Evolutionary conservation across 2,797 vertebrate genomes (phyloP).

Genomic region (Pangasius macronema): DNA sequence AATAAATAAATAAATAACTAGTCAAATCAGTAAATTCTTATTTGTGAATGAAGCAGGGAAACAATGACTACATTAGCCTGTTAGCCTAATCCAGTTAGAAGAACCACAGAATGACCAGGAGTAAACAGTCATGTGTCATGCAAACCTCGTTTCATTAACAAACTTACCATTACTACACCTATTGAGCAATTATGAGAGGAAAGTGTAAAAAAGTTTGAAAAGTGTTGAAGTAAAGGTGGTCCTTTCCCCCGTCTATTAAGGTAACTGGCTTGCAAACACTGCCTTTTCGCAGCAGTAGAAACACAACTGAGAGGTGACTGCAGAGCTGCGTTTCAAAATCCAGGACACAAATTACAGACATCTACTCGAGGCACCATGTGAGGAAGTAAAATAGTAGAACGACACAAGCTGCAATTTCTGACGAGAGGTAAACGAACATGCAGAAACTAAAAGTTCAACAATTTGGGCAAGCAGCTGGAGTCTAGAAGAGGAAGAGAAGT

Average conservation of each 20-base stretch:
- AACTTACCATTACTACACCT: constrained; percentile 61
- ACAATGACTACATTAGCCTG: background rate
- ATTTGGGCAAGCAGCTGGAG: constrained; percentile 28
- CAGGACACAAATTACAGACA: constrained; percentile 33
- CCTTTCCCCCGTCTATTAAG: background rate
- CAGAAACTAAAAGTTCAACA: constrained; percentile 12
- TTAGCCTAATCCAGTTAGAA: background rate
- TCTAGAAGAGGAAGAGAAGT: constrained; percentile 10
- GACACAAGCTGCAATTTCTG: background rate
- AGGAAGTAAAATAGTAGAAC: constrained; percentile 19
- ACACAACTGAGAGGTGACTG: constrained; percentile 47
- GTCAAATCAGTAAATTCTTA: background rate
- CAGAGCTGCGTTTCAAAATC: constrained; percentile 41
- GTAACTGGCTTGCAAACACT: constrained; percentile 6
- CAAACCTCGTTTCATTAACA: constrained; percentile 57
- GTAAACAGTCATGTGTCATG: constrained; percentile 38
- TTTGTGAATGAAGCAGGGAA: background rate
- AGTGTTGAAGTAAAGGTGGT: constrained; percentile 56
- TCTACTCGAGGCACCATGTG: constrained; percentile 42
- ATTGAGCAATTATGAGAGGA: constrained; percentile 60
- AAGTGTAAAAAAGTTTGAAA: constrained; percentile 20
- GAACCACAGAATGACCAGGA: background rate
- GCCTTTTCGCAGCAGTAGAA: constrained; percentile 48
- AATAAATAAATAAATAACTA: background rate
- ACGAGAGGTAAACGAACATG: constrained; percentile 39